Evolutionary conservation across 2,113 vertebrate genomes (phyloP), one percentile per base, ranked within the genome.

Genomic region (Heterotis niloticus): DNA sequence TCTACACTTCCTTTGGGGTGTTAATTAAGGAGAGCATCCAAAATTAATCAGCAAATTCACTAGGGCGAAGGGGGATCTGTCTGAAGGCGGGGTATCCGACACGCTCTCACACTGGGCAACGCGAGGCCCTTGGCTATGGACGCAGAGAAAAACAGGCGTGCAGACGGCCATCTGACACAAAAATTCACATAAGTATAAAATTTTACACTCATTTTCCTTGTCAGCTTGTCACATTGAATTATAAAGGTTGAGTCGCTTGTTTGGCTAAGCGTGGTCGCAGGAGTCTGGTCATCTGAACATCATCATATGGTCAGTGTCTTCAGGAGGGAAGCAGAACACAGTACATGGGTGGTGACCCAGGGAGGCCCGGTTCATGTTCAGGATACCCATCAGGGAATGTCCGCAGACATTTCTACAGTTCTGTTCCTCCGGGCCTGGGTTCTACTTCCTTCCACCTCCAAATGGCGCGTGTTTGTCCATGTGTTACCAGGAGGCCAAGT

Each of bases 141-240:
- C 91, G 85, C 91, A 88, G 89, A 91, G 90, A 92, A 86, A 94
- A 95, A 94, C 91, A 95, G 96, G 91, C 88, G 92, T 92, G 94
- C 95, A 97, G 95, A 96, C 93, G 91, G 94, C 86, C 88, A 92
- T 93, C 90, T 98, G 96, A 98, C 97, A 98, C 94, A 97, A 97
- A 98, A 96, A 99, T 98, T 96, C 94, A 94, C 94, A 95, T 94
- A 96, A 91, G 91, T 94, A 94, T 95, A 95, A 91, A 91, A 95
- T 94, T 94, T 94, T 95, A 95, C 96, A 94, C 95, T 98, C 93
- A 98, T 99, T 98, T 98, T 98, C 86, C 90, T 92, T 99, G 98
- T 98, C 96, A 98, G 96, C 96, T 96, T 98, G 98, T 99, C 98
- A 96, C 91, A 94, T 95, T 94, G 90, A 95, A 99, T 99, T 98